Base-by-base conservation (phyloP, 2,797 vertebrate genomes). In the Centropyge bicolor region DNA sequence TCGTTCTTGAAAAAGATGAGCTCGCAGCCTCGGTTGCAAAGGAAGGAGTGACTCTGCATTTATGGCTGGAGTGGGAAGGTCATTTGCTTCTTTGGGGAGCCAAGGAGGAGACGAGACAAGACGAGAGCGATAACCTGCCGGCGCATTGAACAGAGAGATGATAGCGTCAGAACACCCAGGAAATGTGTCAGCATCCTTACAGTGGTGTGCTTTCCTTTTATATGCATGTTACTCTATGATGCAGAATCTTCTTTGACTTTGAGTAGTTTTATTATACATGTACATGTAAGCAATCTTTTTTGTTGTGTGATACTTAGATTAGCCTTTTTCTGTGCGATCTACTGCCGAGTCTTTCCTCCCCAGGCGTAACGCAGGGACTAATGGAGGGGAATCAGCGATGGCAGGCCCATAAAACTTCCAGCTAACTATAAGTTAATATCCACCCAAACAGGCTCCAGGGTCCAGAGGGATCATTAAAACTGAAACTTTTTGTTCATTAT, bases 381-480 rank as follows among this genome's bases (percentile, higher is more conserved):
- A 62, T 80, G 66, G 80, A 73, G 41, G 48, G 68, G 48, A 56
- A 64, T 85, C 60, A 49, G 64, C 35, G 61, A 71, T 70, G 73
- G 45, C 72, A 75, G 31, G 20, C 46, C 43, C 14, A 41, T 80
- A 52, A 72, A 77, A 54, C 40, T 69, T 82, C 13, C 27, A 60
- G 40, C 66, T 60, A 59, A 74, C 45, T 70, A 57, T 73, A 74
- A 75, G 49, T 79, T 84, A 43, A 56, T 59, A 80, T 46, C 83
- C 55, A 63, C 35, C 40, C 78, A 83, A 82, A 74, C 16, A 60
- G 56, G 14, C 74, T 71, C 72, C 56, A 36, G 8, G 51, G 65
- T 82, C 68, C 69, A 82, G 65, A 71, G 70, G 40, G 66, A 46
- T 70, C 78, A 77, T 86, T 88, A 86, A 85, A 86, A 78, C 54